phyloP scores from a whole-genome alignment of 1,140 invertebrate genomes.

The Scylla paramamosain region DNA sequence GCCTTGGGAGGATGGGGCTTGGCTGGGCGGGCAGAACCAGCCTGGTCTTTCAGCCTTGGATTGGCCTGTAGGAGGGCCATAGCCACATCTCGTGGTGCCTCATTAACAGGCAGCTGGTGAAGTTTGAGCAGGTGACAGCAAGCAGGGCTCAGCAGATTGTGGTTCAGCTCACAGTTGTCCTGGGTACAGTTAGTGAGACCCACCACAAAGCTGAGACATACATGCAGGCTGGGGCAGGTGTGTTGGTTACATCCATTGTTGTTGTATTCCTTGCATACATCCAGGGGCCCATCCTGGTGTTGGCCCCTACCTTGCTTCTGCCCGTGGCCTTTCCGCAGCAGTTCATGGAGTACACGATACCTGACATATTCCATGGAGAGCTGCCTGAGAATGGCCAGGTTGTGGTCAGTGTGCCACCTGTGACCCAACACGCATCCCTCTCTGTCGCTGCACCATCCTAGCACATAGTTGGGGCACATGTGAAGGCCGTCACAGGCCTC shows the following conservation, averaged over 20 bases:
- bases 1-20: neutral
- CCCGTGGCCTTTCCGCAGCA: neutral
- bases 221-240: conserved; percentile 51
- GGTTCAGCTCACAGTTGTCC: conserved; percentile 58
- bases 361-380: conserved; percentile 37
- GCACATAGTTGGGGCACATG: conserved; percentile 49
- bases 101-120: conserved; percentile 35
- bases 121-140: conserved; percentile 43
- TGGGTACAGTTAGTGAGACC: conserved; percentile 12
- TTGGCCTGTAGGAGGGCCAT: conserved; percentile 14
- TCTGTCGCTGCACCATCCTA: neutral
- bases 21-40: neutral
- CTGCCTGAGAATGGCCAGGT: conserved; percentile 16
- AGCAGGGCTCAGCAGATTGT: conserved; percentile 27
- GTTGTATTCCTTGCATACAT: conserved; percentile 55
- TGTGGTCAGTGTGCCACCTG: conserved; percentile 64
- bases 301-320: neutral
- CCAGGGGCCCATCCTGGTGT: neutral
- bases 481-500: conserved; percentile 40
- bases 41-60: neutral
- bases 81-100: conserved; percentile 47
- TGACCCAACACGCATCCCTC: conserved; percentile 49
- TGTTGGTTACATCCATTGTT: neutral
- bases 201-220: conserved; percentile 50
- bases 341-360: neutral